Percentiles rank a stretch among this genome's conserved stretches.
Evolutionary conservation across 2,888 invertebrate species (phyloP).

Genomic region (Mechanitis messenoides): DNA sequence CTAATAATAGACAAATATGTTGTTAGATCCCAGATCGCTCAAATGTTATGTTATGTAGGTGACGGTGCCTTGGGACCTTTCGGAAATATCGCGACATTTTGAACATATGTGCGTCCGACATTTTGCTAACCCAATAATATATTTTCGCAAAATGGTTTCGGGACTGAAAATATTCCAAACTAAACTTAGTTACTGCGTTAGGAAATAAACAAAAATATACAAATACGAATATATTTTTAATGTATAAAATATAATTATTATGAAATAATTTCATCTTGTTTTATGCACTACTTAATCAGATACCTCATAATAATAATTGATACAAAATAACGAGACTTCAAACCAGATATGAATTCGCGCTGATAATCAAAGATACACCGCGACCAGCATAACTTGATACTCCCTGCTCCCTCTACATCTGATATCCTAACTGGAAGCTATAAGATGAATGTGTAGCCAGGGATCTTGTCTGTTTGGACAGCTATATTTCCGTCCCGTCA

Average conservation of each 20-base stretch:
- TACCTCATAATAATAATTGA: conserved; percentile 31
- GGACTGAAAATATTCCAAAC: conserved; percentile 9
- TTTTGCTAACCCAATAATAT: conserved; percentile 33
- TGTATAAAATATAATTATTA: too few relatives aligned
- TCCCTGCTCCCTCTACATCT: conserved; percentile 14
- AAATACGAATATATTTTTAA: background rate
- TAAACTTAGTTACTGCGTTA: background rate
- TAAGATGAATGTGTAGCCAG: conserved; percentile 43
- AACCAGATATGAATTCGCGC: conserved; percentile 39
- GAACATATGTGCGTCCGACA: conserved; percentile 35
- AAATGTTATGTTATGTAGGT: conserved; percentile 26
- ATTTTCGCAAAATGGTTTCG: conserved; percentile 20
- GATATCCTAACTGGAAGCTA: conserved; percentile 28
- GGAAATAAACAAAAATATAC: background rate
- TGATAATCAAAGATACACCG: conserved; percentile 48
- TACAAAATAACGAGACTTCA: conserved; percentile 39
- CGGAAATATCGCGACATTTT: conserved; percentile 40
- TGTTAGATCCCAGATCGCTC: conserved; percentile 4
- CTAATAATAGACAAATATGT: background rate
- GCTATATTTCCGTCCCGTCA: conserved; percentile 50
- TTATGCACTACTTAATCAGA: conserved; percentile 8
- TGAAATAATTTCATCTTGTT: too few relatives aligned
- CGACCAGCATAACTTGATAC: conserved; percentile 31
- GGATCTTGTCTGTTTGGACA: conserved; percentile 47
- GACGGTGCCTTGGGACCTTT: conserved; percentile 29